phyloP scores from a whole-genome alignment of 2,113 vertebrate species.

The Brachyistius frenatus region DNA sequence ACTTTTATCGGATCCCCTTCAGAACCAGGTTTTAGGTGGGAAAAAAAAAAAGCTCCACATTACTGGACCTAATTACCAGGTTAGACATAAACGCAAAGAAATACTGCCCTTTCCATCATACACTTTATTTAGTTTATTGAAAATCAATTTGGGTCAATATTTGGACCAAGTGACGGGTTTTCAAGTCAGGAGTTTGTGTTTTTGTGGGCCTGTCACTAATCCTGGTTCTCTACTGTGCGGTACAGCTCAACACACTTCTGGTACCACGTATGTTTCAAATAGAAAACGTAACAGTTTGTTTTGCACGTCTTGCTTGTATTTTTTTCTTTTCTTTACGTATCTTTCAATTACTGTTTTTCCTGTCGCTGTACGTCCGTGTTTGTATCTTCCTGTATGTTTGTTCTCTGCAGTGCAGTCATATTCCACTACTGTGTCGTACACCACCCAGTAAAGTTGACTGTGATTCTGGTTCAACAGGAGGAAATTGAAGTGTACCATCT shows the following conservation, averaged over 20 bases:
- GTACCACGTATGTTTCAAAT: no score
- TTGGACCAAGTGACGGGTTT: no score
- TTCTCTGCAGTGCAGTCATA: neutral
- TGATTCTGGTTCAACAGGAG: constrained; percentile 55
- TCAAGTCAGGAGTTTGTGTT: no score
- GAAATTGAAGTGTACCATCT: constrained; percentile 54
- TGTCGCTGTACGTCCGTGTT: neutral
- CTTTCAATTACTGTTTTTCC: neutral
- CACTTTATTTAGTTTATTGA: neutral
- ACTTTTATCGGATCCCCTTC: constrained; percentile 2
- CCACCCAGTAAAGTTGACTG: constrained; percentile 6
- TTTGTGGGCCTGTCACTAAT: no score
- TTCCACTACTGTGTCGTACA: neutral
- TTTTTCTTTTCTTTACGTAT: no score
- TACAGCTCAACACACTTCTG: no score
- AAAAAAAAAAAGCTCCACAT: neutral
- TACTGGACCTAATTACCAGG: neutral
- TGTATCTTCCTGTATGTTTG: neutral
- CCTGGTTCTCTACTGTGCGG: no score
- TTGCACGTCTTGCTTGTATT: no score
- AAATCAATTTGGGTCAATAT: no score
- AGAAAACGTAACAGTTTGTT: neutral
- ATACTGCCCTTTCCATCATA: neutral
- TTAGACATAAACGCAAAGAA: neutral
- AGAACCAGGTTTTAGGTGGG: constrained; percentile 11